These are phyloP conservation scores for Enteromius radiatus DNA, from an alignment of 2,797 vertebrate species.

Conservation along the genomic window DNA sequence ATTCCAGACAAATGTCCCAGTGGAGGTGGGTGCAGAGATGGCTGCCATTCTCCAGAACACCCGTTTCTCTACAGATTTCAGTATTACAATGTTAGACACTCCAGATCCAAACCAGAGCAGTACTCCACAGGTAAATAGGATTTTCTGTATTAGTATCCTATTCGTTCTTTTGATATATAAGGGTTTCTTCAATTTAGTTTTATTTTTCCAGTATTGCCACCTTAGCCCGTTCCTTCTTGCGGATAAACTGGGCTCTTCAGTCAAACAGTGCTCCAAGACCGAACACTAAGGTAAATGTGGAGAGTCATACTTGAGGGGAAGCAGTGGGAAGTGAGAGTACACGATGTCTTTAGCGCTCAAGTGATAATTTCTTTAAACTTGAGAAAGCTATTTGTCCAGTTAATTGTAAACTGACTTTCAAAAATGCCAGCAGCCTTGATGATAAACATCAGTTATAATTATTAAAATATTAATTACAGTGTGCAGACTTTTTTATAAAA, in stretches of 20 bases:
- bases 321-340: conserved; percentile 9
- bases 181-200: conserved; percentile 1
- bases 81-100: conserved; percentile 62
- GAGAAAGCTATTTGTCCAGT: background rate
- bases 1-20: conserved; percentile 68
- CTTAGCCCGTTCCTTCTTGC: conserved; percentile 76
- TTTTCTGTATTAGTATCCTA: background rate
- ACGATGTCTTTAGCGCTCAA: background rate
- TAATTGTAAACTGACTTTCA: background rate
- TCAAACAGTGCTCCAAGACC: conserved; percentile 72
- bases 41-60: conserved; percentile 72
- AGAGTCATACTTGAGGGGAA: background rate
- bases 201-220: conserved; percentile 68
- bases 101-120: conserved; percentile 45
- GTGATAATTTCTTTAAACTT: background rate
- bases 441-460: background rate
- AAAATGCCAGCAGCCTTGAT: background rate
- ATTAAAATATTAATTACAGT: background rate
- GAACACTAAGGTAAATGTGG: conserved; percentile 49
- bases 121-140: conserved; percentile 65
- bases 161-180: background rate
- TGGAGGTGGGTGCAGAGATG: conserved; percentile 71
- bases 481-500: background rate
- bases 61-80: conserved; percentile 73
- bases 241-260: conserved; percentile 68